Base-by-base conservation (phyloP, 2,888 invertebrate species). In the Sabatieria punctata region DNA sequence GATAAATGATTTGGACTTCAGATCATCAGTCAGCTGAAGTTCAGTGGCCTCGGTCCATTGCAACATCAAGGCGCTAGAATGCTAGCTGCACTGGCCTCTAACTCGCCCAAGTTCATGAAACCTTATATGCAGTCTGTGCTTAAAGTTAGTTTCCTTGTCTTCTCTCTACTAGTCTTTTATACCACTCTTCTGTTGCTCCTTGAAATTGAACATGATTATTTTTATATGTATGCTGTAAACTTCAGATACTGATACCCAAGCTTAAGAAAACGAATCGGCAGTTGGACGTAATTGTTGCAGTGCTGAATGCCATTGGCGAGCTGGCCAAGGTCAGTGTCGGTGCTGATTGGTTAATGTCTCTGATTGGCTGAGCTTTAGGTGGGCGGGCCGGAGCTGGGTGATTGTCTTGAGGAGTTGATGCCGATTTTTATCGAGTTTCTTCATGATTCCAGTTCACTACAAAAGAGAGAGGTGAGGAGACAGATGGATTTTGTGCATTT, bases 61-160 rank as follows among this genome's bases (percentile, higher is more conserved):
- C 95, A 95, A 66, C 95, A 95, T 64, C 93, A 95, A 65, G 85
- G 88, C 47, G 91, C 97, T 0, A 76, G 83, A 56, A 85, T 97
- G 82, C 69, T 97, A 50, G 89, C 88, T 59, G 88, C 89, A 66
- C 74, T 99, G 33, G 85, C 93, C 36, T 78, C 85, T 13, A 85
- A 85, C 65, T 86, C 93, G 4, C 93, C 95, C 1, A 77, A 85
- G 55, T 76, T 97, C 41, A 85, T 95, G 41, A 76, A 85, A 49
- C 89, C 93, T 0, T 99, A 97, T 63, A 85, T 93, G 80, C 85
- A 89, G 66, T 85, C 93, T 0, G 84, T 97, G 55, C 70, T 93
- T 6, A 82, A 82, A 67, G 83, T 84, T 15, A 19, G 37, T 8
- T 15, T 30, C 30, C 15, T 30, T 30, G 30, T 8, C 15, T 15